phyloP scores from a whole-genome alignment of 2,888 invertebrate genomes.

The Drosophila maculinotata region DNA sequence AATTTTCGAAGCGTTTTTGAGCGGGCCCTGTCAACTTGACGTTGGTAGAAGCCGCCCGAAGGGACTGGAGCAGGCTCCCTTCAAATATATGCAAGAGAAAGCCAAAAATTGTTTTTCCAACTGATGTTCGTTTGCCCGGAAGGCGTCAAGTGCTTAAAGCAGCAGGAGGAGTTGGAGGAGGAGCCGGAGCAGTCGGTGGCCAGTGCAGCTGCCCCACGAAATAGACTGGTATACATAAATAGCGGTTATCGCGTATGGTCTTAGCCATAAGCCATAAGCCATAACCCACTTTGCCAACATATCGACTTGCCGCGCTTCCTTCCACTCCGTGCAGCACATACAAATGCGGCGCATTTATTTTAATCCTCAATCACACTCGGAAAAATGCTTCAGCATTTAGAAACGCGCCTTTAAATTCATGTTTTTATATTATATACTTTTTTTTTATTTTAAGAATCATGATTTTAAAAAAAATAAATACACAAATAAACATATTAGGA shows the following conservation, averaged over 20 bases:
- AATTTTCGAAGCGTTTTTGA: slow-evolving; percentile 64
- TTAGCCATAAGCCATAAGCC: slow-evolving; percentile 48
- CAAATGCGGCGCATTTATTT: slow-evolving; percentile 76
- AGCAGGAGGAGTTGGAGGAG: neutral
- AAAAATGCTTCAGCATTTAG: neutral
- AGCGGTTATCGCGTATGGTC: slow-evolving; percentile 65
- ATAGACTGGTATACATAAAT: slow-evolving; percentile 65
- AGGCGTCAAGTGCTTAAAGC: slow-evolving; percentile 32
- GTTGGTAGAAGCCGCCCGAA: slow-evolving; percentile 14
- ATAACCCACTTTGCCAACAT: slow-evolving; percentile 41
- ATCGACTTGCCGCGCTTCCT: slow-evolving; percentile 8
- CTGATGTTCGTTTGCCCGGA: slow-evolving; percentile 38
- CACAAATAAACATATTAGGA: too few relatives aligned
- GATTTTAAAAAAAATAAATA: too few relatives aligned
- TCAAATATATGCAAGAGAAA: slow-evolving; percentile 15
- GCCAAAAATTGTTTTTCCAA: slow-evolving; percentile 48
- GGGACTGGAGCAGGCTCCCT: slow-evolving; percentile 7
- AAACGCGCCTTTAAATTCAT: too few relatives aligned
- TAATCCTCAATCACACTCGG: slow-evolving; percentile 54
- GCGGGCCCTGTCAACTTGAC: slow-evolving; percentile 57
- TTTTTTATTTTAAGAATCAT: too few relatives aligned
- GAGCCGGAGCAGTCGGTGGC: neutral
- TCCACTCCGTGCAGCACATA: slow-evolving; percentile 66
- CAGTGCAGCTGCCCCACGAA: slow-evolving; percentile 41
- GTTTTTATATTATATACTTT: too few relatives aligned